Percentiles rank a stretch among this genome's conserved stretches.
These are phyloP conservation scores for Ormyrus thymus DNA, from an alignment of 2,888 invertebrate genomes.

Conservation along the genomic window DNA sequence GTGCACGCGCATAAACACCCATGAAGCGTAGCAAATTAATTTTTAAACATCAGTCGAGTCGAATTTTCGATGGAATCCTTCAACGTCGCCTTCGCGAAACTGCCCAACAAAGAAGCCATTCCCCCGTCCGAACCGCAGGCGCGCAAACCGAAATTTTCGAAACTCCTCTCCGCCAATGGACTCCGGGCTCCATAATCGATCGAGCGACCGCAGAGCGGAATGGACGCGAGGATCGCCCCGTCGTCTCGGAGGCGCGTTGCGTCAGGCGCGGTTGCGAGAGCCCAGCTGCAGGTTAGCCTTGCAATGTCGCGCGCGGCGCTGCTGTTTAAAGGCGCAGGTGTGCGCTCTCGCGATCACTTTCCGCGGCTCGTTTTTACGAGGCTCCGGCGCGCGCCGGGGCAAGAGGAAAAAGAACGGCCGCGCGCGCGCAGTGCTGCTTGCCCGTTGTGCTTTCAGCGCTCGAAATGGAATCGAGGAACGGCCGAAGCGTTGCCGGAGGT, in stretches of 20 bases:
- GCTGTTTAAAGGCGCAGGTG: not conserved
- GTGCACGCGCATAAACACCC: not conserved
- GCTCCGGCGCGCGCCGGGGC: not conserved
- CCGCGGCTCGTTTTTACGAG: conserved; percentile 9
- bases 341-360: conserved; percentile 4
- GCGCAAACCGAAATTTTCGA: too few species aligned
- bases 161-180: too few species aligned
- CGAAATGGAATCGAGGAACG: too few species aligned
- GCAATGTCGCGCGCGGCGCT: not conserved
- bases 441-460: not conserved
- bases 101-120: too few species aligned
- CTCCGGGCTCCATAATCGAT: too few species aligned
- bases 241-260: not conserved
- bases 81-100: too few species aligned
- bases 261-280: not conserved
- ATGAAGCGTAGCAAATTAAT: not conserved
- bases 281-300: not conserved
- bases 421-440: not conserved
- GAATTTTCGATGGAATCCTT: not conserved
- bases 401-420: not conserved
- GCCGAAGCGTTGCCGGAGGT: too few species aligned
- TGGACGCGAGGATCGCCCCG: not conserved
- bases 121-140: too few species aligned
- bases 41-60: not conserved
- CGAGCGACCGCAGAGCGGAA: too few species aligned